Percentiles rank a stretch among this genome's conserved stretches.
Evolutionary conservation across 2,797 vertebrate species (phyloP).

Genomic region (Harpagifer antarcticus): DNA sequence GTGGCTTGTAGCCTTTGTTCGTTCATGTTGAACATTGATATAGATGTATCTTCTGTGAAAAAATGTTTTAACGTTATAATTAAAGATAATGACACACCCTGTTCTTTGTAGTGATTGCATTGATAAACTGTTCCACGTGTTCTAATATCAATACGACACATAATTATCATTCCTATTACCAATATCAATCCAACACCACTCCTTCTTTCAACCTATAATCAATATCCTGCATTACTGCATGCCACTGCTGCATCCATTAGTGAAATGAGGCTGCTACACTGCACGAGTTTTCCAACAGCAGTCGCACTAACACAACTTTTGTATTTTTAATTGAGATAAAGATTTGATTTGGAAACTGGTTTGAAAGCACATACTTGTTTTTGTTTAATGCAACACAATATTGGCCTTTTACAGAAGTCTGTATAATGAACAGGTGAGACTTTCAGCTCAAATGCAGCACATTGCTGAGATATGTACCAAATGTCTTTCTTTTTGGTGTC

Average conservation of each 20-base stretch:
- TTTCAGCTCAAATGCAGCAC: constrained; percentile 11
- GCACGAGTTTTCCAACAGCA: neutral
- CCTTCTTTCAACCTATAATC: neutral
- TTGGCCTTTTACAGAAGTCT: neutral
- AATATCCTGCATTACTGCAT: neutral
- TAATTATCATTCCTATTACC: neutral
- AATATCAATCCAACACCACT: no score
- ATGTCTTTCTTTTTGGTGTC: no score
- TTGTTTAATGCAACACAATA: neutral
- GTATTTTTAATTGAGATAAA: neutral
- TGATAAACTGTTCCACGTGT: neutral
- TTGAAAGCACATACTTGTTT: neutral
- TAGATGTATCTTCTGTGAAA: neutral
- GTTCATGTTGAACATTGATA: constrained; percentile 1
- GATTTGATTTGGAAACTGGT: constrained; percentile 1
- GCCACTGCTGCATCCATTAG: neutral
- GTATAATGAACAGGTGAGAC: neutral
- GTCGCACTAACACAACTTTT: neutral
- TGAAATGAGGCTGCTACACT: neutral
- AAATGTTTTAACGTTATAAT: neutral
- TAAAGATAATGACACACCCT: neutral
- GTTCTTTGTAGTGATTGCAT: neutral
- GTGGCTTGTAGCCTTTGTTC: neutral
- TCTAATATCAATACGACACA: neutral
- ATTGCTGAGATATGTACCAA: constrained; percentile 20